A percentile compares a stretch with the other conserved stretches of the same genome.
Evolutionary conservation across 2,113 vertebrate species (phyloP).

Genomic region (Antigone vipio): DNA sequence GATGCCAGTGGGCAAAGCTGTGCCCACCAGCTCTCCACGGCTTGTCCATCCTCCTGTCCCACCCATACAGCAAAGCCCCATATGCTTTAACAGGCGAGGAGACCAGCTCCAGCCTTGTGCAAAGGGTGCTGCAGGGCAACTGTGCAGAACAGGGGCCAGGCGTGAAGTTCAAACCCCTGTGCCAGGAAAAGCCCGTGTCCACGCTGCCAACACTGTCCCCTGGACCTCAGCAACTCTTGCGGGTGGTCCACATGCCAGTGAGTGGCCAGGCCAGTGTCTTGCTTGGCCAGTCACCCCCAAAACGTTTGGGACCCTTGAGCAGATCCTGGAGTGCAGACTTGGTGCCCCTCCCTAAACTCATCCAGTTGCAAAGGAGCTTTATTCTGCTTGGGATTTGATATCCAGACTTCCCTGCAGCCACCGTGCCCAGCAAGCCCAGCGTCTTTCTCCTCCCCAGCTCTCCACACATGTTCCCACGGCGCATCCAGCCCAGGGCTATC

Average conservation of each 20-base stretch:
- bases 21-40: not conserved
- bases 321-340: not conserved
- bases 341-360: not conserved
- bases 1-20: not conserved
- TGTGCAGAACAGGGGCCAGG: not conserved
- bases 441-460: not conserved
- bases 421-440: not conserved
- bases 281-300: not conserved
- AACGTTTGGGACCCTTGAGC: not conserved
- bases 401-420: not conserved
- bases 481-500: not conserved
- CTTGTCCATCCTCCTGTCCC: not conserved
- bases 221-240: not conserved
- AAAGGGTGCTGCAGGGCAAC: not conserved
- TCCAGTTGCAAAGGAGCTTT: not conserved
- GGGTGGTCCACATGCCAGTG: not conserved
- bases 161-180: not conserved
- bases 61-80: fast-evolving
- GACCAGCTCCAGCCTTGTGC: not conserved
- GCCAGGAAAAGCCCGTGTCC: too few relatives aligned
- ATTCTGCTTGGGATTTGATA: not conserved
- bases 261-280: not conserved
- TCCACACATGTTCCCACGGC: not conserved
- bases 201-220: not conserved
- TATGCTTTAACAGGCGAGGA: not conserved